Base-by-base conservation (phyloP, 2,797 vertebrate genomes). In the Sebastes matsubarae region DNA sequence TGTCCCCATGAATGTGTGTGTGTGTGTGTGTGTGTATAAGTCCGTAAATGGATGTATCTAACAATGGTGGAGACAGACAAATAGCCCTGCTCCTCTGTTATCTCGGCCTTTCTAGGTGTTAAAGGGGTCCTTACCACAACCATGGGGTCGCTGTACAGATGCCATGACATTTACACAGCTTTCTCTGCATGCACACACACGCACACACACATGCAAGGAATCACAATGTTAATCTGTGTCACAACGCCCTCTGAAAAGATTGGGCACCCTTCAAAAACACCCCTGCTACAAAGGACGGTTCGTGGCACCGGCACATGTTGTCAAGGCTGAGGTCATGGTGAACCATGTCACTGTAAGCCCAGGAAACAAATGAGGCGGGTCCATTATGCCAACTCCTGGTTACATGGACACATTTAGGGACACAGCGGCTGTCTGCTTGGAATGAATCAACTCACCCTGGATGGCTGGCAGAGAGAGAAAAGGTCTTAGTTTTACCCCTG, bases 291-390 rank as follows among this genome's bases (percentile, higher is more conserved):
- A 92, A 92, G 88, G 88, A 91, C 85, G 80, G 81, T 90, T 86
- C 63, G 64, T 81, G 90, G 86, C 87, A 89, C 71, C 18, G 14
- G 89, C 85, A 91, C 89, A 87, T 85, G 85, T 91, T 87, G 83
- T 87, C 64, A 85, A 89, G 87, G 87, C 84, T 80, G 82, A 90
- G 94, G 95, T 96, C 95, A 94, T 76, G 82, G 91, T 94, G 94
- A 95, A 93, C 94, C 58, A 71, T 94, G 93, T 95, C 94, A 94
- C 87, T 75, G 87, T 88, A 89, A 87, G 87, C 91, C 81, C 74
- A 84, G 85, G 90, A 93, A 91, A 92, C 92, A 94, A 95, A 94
- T 94, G 93, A 95, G 90, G 87, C 50, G 52, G 74, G 87, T 87
- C 91, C 87, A 92, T 95, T 95, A 93, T 87, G 87, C 91, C 92